These are phyloP conservation scores for Nibea albiflora DNA, from an alignment of 2,113 vertebrate species.

Conservation along the genomic window DNA sequence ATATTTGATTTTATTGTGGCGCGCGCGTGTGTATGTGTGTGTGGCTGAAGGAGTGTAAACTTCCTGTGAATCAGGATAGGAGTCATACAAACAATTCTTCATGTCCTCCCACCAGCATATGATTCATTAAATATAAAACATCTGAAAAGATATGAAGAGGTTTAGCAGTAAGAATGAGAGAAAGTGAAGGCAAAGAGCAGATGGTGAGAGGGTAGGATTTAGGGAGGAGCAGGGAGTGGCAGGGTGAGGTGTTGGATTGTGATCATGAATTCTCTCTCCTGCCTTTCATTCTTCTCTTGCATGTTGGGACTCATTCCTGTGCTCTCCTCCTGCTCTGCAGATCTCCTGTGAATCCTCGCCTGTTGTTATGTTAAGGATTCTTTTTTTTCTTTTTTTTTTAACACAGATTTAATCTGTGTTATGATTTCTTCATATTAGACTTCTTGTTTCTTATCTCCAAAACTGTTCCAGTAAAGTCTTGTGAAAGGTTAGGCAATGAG, in stretches of 20 bases:
- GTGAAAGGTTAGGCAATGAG: background rate
- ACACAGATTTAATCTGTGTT: background rate
- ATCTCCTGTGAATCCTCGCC: background rate
- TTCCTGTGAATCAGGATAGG: conserved; percentile 30
- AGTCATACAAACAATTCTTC: conserved; percentile 8
- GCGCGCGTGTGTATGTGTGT: background rate
- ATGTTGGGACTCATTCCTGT: conserved; percentile 68
- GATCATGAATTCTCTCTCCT: conserved; percentile 38
- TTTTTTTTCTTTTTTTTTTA: no score
- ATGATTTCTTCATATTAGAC: no score
- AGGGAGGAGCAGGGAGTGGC: conserved; percentile 74
- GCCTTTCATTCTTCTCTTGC: conserved; percentile 60
- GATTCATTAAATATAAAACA: conserved; percentile 3
- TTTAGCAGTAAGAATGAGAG: background rate
- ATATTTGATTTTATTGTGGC: background rate
- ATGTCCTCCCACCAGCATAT: background rate
- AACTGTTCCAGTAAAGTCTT: background rate
- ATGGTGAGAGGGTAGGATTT: conserved; percentile 6
- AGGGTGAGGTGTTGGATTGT: conserved; percentile 52
- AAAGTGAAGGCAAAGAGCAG: conserved; percentile 16
- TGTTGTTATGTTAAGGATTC: conserved; percentile 3
- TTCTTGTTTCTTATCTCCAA: background rate
- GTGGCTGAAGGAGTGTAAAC: conserved; percentile 14
- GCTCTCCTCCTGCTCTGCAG: conserved; percentile 13
- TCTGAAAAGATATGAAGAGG: background rate